Percentiles rank a stretch among this genome's conserved stretches.
Evolutionary conservation across 2,797 vertebrate species (phyloP).

Genomic region (Gallinago solitaria): DNA sequence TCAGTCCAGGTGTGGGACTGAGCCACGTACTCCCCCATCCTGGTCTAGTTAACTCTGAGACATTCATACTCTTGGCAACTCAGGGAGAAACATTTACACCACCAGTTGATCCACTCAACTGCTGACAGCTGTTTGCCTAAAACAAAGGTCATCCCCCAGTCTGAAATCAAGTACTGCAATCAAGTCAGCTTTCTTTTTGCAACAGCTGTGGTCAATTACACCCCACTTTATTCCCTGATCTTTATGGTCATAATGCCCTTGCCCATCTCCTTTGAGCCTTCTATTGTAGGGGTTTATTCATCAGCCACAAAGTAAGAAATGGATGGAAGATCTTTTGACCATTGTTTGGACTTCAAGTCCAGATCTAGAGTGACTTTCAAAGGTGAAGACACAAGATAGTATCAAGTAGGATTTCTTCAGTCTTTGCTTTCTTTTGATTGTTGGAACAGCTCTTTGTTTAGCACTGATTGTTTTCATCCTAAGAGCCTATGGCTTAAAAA

Average conservation of each 20-base stretch:
- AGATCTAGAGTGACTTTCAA: neutral
- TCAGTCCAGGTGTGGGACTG: neutral
- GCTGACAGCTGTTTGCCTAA: neutral
- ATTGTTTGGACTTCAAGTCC: neutral
- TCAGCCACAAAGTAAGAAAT: neutral
- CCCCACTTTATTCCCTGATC: neutral
- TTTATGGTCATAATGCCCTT: neutral
- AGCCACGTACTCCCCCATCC: neutral
- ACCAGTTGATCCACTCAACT: neutral
- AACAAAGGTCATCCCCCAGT: neutral
- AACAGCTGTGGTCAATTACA: neutral
- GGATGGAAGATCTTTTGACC: neutral
- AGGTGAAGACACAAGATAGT: neutral
- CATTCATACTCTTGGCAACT: neutral
- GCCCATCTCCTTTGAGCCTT: neutral
- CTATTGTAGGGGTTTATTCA: neutral
- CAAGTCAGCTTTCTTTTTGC: neutral
- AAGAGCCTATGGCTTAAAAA: neutral
- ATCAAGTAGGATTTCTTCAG: neutral
- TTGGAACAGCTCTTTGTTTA: neutral
- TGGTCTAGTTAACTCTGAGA: neutral
- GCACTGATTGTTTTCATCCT: neutral
- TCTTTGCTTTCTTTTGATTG: neutral
- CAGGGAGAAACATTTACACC: neutral
- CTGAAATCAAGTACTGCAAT: neutral